Evolutionary conservation across 2,888 invertebrate genomes (phyloP), one percentile per base, ranked within the genome.

Genomic region (Parelbella ahira): DNA sequence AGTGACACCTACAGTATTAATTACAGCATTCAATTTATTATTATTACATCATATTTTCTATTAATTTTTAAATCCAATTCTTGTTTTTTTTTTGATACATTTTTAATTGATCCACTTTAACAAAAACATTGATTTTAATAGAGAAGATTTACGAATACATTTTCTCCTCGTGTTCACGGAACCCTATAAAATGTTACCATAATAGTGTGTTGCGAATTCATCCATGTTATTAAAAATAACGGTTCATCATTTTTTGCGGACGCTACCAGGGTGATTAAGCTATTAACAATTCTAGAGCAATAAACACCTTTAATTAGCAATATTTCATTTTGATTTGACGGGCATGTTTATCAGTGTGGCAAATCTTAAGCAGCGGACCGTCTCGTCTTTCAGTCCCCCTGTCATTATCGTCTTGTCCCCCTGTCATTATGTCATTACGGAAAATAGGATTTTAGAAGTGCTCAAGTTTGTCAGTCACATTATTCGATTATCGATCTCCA

Each of bases 241-340:
- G 32, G 39, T 30, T 15, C n/a, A 8, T 20, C 1, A 36, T 2
- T 33, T 39, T 39, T 39, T 33, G 23, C 34, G 4, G 10, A 6
- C 19, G 13, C 39, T 32, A 25, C 32, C 20, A 13, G 19, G 8
- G 7, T 25, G 25, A 32, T 30, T 38, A 38, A 38, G 23, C 19
- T 39, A 19, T 19, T 32, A 32, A 12, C 24, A 7, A 24, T 25
- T 39, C 18, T 39, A 32, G 39, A 32, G 24, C 39, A 32, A 39
- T 39, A 32, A 32, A 32, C 23, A 39, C 32, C 32, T 39, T 25
- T 39, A 39, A 39, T 39, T 39, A 25, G 24, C 30, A 19, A 39
- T 29, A 39, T 25, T 39, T 39, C 18, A 32, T 19, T 10, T 30
- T 32, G 23, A 39, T 15, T 25, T 19, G 32, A 39, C 39, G 19